Evolutionary conservation across 2,797 vertebrate genomes (phyloP).

Genomic region (Rhinoraja longicauda): DNA sequence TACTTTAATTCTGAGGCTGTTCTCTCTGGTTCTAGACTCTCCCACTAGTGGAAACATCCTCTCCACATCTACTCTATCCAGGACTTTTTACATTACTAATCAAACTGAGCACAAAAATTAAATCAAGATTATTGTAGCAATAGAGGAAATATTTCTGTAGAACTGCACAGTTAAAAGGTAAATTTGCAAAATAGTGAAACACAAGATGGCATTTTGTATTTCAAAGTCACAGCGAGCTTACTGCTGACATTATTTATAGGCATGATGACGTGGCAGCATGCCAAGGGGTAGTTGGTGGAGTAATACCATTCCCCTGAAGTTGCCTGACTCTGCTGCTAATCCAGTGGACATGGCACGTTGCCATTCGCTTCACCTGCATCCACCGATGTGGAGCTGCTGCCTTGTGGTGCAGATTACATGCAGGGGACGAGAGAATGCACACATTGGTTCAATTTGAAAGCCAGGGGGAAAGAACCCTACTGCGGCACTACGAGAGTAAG

Average conservation of each 20-base stretch:
- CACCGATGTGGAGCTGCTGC: neutral
- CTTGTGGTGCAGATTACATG: neutral
- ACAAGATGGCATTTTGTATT: neutral
- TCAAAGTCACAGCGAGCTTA: neutral
- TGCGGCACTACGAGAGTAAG: too few species aligned
- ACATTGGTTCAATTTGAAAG: neutral
- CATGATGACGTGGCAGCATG: too few species aligned
- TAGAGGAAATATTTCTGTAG: neutral
- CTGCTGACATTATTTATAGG: neutral
- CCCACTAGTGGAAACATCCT: too few species aligned
- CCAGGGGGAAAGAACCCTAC: neutral
- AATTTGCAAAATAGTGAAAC: neutral
- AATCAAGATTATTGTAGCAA: neutral
- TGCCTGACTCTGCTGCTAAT: neutral
- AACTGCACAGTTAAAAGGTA: neutral
- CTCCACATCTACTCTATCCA: too few species aligned
- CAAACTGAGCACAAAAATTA: too few species aligned
- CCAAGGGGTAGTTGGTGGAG: neutral
- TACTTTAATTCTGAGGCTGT: too few species aligned
- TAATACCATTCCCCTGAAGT: neutral
- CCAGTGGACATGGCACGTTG: neutral
- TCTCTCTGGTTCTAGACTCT: too few species aligned
- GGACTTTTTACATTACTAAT: too few species aligned
- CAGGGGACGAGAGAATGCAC: neutral
- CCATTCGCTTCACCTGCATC: neutral